Evolutionary conservation across 2,888 invertebrate species (phyloP).

Genomic region (Ametastegia equiseti): DNA sequence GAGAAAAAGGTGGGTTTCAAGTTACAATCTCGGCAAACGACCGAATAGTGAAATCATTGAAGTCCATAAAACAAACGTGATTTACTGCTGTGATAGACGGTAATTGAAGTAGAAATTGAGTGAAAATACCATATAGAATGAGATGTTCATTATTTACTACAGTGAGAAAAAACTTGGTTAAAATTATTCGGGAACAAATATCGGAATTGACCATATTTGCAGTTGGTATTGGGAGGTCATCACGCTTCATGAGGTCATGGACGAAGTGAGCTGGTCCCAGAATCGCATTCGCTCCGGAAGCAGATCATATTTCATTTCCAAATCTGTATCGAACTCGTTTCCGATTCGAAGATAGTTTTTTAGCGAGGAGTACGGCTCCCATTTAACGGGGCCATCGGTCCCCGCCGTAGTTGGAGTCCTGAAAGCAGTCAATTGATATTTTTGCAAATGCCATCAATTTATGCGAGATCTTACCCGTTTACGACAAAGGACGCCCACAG

Average conservation of each 20-base stretch:
- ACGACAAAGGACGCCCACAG: not conserved
- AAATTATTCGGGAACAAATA: too few relatives aligned
- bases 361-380: conserved; percentile 19
- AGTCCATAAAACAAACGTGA: too few relatives aligned
- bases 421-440: not conserved
- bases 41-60: too few relatives aligned
- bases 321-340: not conserved
- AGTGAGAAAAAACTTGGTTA: too few relatives aligned
- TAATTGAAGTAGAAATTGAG: not conserved
- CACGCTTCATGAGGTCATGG: not conserved
- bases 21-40: too few relatives aligned
- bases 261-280: not conserved
- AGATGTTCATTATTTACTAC: too few relatives aligned
- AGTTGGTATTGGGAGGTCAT: too few relatives aligned
- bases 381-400: not conserved
- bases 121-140: too few relatives aligned
- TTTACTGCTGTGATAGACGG: not conserved
- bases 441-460: not conserved
- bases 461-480: not conserved
- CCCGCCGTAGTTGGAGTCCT: not conserved
- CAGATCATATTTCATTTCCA: not conserved
- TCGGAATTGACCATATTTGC: too few relatives aligned
- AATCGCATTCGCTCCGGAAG: conserved; percentile 17
- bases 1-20: too few relatives aligned
- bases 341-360: conserved; percentile 6